Evolutionary conservation across 2,888 invertebrate species (phyloP), one percentile per base, ranked within the genome.

Genomic region (Cinara cedri): DNA sequence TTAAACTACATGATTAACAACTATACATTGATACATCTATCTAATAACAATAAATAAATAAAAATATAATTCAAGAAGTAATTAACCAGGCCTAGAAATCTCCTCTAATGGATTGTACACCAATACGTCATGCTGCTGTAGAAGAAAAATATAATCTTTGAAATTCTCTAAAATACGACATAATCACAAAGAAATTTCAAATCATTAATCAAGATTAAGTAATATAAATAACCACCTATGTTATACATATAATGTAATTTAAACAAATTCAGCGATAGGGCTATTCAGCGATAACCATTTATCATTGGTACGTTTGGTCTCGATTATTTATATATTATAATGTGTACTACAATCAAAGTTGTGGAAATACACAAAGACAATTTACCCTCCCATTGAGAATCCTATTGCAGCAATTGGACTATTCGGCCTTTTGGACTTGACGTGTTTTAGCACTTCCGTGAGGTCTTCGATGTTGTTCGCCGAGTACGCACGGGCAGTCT

Each of bases 381-480:
- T 62, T 82, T 85, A 89, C 84, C 95, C 94, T 86, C 95, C 95
- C 88, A 95, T 91, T 76, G 94, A 94, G 83, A 95, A 91, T 82
- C 95, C 95, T 8, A 90, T 90, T 42, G 92, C 94, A 82, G 93
- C 90, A 82, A 94, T 87, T 82, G 91, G 91, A 51, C 90, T 89
- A 72, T 88, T 85, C 11, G 90, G 90, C 83, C 89, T 88, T 57
- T 86, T 85, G 74, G 87, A 86, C 68, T 88, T 88, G 81, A 95
- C 90, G 85, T 92, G 90, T 46, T 87, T 87, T 82, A 95, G 88
- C 82, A 92, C 94, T 86, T 91, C 91, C 46, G 89, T 88, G 82
- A 95, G 87, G 87, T 96, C 95, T 83, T 91, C 93, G 85, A 90
- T 91, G 85, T 92, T 92, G n/a, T 93, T 88, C 55, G 95, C 96